phyloP scores from a whole-genome alignment of 2,888 invertebrate genomes.

The Mayetiola destructor region DNA sequence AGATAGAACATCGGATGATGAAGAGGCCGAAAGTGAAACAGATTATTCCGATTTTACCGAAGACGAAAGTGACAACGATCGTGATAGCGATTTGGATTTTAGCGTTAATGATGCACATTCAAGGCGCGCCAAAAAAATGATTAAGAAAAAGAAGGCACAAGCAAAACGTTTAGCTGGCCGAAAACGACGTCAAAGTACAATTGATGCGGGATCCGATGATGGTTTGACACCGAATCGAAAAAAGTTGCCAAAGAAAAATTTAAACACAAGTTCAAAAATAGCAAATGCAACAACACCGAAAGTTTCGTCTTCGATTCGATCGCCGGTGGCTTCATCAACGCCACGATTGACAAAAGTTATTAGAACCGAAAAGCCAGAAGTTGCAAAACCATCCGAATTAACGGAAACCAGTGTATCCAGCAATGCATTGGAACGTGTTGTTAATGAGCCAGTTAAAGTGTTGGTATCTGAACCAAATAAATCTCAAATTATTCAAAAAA shows the following conservation, averaged over 20 bases:
- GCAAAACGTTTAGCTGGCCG: slow-evolving; percentile 3
- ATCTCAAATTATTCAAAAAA: too few relatives aligned
- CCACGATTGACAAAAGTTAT: not conserved
- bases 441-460: too few relatives aligned
- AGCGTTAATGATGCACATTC: slow-evolving; percentile 39
- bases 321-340: not conserved
- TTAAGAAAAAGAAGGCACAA: not conserved
- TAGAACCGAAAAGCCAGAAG: too few relatives aligned
- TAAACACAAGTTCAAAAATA: not conserved
- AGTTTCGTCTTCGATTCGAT: not conserved
- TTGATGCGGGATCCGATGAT: slow-evolving; percentile 1
- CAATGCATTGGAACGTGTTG: too few relatives aligned
- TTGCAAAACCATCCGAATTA: too few relatives aligned
- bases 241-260: not conserved
- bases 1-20: slow-evolving; percentile 19
- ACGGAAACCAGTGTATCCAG: too few relatives aligned
- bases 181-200: not conserved
- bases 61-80: slow-evolving; percentile 41
- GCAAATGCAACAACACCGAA: slow-evolving; percentile 21
- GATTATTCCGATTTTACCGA: slow-evolving; percentile 35
- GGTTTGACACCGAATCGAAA: not conserved
- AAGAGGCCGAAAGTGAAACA: slow-evolving; percentile 38
- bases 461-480: too few relatives aligned
- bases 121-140: slow-evolving; percentile 11
- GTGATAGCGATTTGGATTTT: slow-evolving; percentile 48